Evolutionary conservation across 2,797 vertebrate genomes (phyloP).

Genomic region (Acropternis orthonyx): DNA sequence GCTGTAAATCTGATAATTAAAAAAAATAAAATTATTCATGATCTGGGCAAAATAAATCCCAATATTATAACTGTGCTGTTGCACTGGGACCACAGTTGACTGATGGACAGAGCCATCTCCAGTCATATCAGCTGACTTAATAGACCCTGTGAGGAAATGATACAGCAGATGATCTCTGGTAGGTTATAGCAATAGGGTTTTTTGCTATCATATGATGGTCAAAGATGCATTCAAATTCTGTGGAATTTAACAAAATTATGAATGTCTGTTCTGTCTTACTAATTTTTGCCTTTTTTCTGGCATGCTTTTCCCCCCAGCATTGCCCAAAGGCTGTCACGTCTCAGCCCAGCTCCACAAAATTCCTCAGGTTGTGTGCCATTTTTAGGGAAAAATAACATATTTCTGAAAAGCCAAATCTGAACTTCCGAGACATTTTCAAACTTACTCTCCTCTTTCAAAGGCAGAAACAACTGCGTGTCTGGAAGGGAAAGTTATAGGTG

Average conservation of each 20-base stretch:
- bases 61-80: neutral
- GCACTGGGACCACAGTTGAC: neutral
- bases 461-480: neutral
- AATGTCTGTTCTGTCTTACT: neutral
- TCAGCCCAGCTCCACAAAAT: neutral
- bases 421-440: neutral
- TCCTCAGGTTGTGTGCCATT: neutral
- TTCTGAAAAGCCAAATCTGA: neutral
- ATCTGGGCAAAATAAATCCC: neutral
- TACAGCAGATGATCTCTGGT: neutral
- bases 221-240: neutral
- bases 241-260: neutral
- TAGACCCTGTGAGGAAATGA: neutral
- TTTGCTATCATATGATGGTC: neutral
- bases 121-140: neutral
- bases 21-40: neutral
- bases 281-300: neutral
- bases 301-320: neutral
- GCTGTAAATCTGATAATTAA: neutral
- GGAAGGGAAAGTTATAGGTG: neutral
- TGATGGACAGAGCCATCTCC: neutral
- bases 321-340: neutral
- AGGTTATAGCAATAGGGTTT: neutral
- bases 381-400: neutral
- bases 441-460: neutral